Evolutionary conservation across 92 coral and sea anemone genomes (phyloP), one percentile per base, ranked within the genome.

Genomic region (Siderastrea siderea): DNA sequence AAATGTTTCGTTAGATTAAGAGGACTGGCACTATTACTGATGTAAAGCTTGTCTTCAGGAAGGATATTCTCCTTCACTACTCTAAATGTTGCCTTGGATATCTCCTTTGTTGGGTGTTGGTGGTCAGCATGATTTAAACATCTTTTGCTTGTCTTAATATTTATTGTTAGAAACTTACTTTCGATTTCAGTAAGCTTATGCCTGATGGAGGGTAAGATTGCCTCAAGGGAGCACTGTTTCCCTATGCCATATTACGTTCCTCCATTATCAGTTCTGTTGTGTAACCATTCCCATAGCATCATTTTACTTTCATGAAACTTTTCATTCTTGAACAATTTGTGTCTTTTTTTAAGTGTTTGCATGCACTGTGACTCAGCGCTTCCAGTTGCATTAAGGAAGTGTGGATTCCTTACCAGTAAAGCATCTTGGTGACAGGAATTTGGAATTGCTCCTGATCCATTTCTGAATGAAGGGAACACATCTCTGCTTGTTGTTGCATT

Each of bases 231-330:
- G 7, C 84, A 87, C 60, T 65, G 61, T 19, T 77, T 83, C 4
- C 88, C 84, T 57, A 89, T 61, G 10, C 83, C 92, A 83, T 89
- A 89, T 47, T 82, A 82, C 3, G 81, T 88, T 47, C 64, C 69
- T 11, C 88, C 88, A 54, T 59, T 38, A 5, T n/a, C 15, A 48
- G 73, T 74, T 6, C 63, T 51, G 48, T 82, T 51, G 9, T 53
- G 49, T 53, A 82, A 47, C 80, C 80, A 82, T 16, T 54, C 43
- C 88, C 88, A 84, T 16, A 84, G 71, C 17, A 47, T 19, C 82
- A 75, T 84, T 52, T 74, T 72, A 45, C 88, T 84, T 75, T 53
- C 88, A 73, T 84, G 88, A 59, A 74, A 74, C 43, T 84, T 74
- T 47, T 50, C 71, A 46, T 75, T 9, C 54, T 74, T 52, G 17